Conservation (phyloP, 35 echinoderm and acorn worm genomes). For the Apostichopus californicus region DNA sequence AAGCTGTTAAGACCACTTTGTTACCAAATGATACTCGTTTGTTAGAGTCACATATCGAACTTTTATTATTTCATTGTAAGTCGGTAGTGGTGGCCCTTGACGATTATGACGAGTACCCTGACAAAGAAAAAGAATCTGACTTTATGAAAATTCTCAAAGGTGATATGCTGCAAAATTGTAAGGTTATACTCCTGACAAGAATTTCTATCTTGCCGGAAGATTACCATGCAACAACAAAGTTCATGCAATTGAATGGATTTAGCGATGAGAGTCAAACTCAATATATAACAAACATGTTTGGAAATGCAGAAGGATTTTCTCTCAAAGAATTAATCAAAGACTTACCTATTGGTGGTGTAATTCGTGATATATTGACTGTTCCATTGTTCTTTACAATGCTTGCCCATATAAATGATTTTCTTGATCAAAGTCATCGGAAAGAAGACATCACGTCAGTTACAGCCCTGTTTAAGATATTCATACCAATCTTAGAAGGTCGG, state of each 20-base stretch:
- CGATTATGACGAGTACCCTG: slow-evolving; percentile 32
- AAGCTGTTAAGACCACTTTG: not conserved
- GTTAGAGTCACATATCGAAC: not conserved
- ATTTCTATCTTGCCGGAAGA: not conserved
- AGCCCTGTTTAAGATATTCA: not conserved
- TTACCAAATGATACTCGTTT: slow-evolving; percentile 5
- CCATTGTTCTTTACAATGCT: slow-evolving; percentile 44
- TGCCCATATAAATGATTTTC: not conserved
- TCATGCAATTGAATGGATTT: slow-evolving; percentile 20
- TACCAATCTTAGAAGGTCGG: slow-evolving; percentile 3
- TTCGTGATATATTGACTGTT: slow-evolving; percentile 3
- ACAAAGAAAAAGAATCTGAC: slow-evolving; percentile 3
- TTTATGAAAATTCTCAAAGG: not conserved
- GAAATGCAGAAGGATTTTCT: not conserved
- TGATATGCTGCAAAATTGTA: slow-evolving; percentile 19
- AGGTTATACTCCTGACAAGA: slow-evolving; percentile 37
- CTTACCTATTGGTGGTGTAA: not conserved
- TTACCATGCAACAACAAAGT: not conserved
- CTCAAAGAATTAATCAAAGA: not conserved
- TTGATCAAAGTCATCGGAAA: not conserved
- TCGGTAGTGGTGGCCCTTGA: slow-evolving; percentile 26
- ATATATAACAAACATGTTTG: not conserved
- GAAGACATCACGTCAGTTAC: not conserved
- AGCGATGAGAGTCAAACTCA: not conserved
- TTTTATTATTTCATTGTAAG: not conserved